Base-by-base conservation (phyloP, 2,888 invertebrate species). In the Eilema sororculum region DNA sequence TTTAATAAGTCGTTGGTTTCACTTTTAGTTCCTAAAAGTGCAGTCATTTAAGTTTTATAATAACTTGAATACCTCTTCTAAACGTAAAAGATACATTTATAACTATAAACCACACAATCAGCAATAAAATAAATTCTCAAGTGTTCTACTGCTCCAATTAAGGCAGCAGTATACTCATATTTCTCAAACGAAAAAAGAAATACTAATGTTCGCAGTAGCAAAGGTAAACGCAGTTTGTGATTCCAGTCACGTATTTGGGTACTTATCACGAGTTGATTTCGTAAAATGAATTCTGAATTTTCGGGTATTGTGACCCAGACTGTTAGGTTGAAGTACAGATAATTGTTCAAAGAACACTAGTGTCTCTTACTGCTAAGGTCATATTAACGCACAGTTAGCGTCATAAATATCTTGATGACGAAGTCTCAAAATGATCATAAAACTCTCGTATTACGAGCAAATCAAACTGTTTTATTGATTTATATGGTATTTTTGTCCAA, bases 221-320 rank as follows among this genome's bases (percentile, higher is more conserved):
- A 85, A 87, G 82, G 84, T 84, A 78, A 84, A 80, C 78, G 76
- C 61, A 69, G 80, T 85, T 89, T 85, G 74, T 77, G 68, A 92
- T 82, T 89, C 87, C 46, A 76, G 86, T 89, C 93, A 91, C 91
- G 91, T 90, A 76, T 71, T 67, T 37, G 74, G 78, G 84, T 89
- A 91, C 91, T 93, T 92, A 92, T 90, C 87, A 86, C 83, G 85
- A 86, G 86, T 87, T 83, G 82, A 86, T 89, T 86, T 86, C 83
- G 86, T 86, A 86, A 89, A 92, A 91, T 91, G 88, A 91, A 91
- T 91, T 89, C 89, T 87, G 84, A 30, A 60, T 16, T n/a, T 30
- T 30, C 30, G 84, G 80, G 82, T 80, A 80, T 76, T 65, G 66
- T 72, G 74, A 77, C 79, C 78, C 72, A 72, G 59, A 73, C 64